Evolutionary conservation across 53 echinoderm and acorn worm species (phyloP), one percentile per base, ranked within the genome.

Genomic region (Echinarachnius parma): DNA sequence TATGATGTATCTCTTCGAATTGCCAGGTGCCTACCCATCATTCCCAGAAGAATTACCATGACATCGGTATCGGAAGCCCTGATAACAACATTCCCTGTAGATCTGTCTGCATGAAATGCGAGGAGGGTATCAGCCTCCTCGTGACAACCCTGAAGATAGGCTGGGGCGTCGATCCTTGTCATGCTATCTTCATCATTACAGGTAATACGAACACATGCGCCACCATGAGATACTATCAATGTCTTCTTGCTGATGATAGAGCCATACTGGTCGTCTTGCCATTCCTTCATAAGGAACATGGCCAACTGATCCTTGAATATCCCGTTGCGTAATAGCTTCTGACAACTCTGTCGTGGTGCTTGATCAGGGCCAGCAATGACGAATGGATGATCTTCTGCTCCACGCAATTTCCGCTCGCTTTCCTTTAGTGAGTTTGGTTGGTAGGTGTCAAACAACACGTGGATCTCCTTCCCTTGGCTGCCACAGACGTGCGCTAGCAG

Each of bases 51-150:
- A 34, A 86, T 86, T 2, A 86, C 70, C 2, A 86, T 36, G 15
- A 77, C 77, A 55, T 86, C 86, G 9, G 81, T 86, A 71, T 86
- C 78, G 13, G 87, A 81, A 31, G 87, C 62, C 61, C 77, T 77
- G 48, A 82, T 42, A 62, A 71, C 28, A 9, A 82, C 29, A 63
- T 82, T 81, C 24, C 87, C 59, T 4, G 18, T 34, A 34, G n/a
- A 5, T n/a, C 22, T 77, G 21, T 56, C 47, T 37, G 55, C 71
- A 69, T 77, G 81, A 25, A 86, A 81, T 76, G 63, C 81, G 30
- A 68, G 8, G 31, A 72, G 66, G 9, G 79, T 62, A 48, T 87
- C 83, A 27, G 79, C 83, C 75, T 83, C 83, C 60, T 83, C 83
- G 31, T 83, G 88, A 46, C 31, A 56, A 48, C 79, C 57, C 23